Percentiles rank a stretch among this genome's conserved stretches.
Evolutionary conservation across 2,113 vertebrate genomes (phyloP).

Genomic region (Epinephelus moara): DNA sequence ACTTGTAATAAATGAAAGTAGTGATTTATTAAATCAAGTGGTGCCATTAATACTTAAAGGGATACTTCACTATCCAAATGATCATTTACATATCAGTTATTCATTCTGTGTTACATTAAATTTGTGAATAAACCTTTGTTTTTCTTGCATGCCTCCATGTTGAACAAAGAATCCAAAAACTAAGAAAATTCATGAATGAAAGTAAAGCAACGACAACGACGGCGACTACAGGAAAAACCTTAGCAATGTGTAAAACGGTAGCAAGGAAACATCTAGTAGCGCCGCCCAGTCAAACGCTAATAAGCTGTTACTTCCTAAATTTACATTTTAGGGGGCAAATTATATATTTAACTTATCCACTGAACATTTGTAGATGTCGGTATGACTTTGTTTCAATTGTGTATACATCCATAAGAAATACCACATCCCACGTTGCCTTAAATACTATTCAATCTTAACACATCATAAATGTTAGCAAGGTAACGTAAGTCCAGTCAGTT

Average conservation of each 20-base stretch:
- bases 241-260: neutral
- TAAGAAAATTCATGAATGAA: too few species aligned
- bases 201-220: too few species aligned
- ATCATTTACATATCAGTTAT: too few species aligned
- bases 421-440: too few species aligned
- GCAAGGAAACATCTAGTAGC: neutral
- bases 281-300: neutral
- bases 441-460: neutral
- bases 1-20: neutral
- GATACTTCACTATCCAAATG: too few species aligned
- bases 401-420: too few species aligned
- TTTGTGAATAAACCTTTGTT: too few species aligned
- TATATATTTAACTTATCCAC: neutral
- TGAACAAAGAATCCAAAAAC: too few species aligned
- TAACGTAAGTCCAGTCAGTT: neutral
- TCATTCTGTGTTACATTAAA: too few species aligned
- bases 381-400: too few species aligned
- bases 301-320: neutral
- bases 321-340: neutral
- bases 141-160: too few species aligned
- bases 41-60: neutral
- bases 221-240: neutral
- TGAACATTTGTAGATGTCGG: too few species aligned
- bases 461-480: neutral
- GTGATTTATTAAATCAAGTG: neutral